Evolutionary conservation across 2,888 invertebrate genomes (phyloP), one percentile per base, ranked within the genome.

Genomic region (Congeria kusceri): DNA sequence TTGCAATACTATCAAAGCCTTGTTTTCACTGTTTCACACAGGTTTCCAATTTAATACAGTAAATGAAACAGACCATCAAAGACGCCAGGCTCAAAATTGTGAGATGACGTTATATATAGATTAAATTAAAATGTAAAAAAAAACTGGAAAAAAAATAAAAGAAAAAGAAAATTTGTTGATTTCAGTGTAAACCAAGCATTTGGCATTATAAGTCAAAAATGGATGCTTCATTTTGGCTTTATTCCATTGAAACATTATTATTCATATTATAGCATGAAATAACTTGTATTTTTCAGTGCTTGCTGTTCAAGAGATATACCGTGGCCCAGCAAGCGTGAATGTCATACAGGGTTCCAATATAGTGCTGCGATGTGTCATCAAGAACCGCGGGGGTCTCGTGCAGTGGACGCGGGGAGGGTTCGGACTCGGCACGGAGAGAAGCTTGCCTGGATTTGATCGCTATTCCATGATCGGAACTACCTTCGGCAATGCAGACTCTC

Each of bases 331-430:
- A 93, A 97, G 98, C 95, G 95, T 97, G 94, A 97, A 97, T 39
- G 98, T 97, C 5, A 96, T 97, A 64, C 96, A 97, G 61, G 98
- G 98, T 18, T 96, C 97, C 67, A 95, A 96, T 76, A 97, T 98
- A 56, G 97, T 98, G 15, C 94, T 98, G 73, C 97, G 98, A 4
- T 99, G 98, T 93, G 97, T 97, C 53, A 97, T 98, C 28, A 96
- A 97, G 92, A 96, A 96, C 92, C 97, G 98, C 93, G 95, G 95
- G 58, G 99, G 99, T 0, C 96, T 96, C 68, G 95, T 99, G 68
- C 99, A 99, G 93, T 99, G 99, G 99, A 98, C 98, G 74, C 97
- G 98, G 92, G 98, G 98, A 91, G 98, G 98, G 92, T 77, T 85
- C 68, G 99, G 98, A 0, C 95, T 99, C 44, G 99, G 99, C 0